A percentile compares a stretch with the other conserved stretches of the same genome.
These are phyloP conservation scores for Volucella zonaria DNA, from an alignment of 2,888 invertebrate species.

Conservation along the genomic window DNA sequence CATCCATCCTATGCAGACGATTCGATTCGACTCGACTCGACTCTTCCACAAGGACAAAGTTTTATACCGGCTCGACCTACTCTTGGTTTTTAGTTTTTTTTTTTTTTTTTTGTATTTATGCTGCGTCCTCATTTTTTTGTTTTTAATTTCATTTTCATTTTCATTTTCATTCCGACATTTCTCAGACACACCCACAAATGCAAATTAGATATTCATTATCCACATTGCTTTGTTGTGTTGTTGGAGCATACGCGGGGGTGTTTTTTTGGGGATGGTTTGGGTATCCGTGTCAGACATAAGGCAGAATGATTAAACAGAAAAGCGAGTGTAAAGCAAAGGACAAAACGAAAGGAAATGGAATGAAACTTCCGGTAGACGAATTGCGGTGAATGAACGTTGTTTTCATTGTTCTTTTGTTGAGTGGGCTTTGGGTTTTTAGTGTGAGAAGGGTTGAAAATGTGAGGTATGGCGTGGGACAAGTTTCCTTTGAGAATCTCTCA, in stretches of 20 bases:
- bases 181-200: constrained; percentile 73
- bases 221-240: constrained; percentile 46
- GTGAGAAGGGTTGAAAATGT: constrained; percentile 32
- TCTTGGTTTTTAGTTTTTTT: constrained; percentile 12
- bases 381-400: constrained; percentile 65
- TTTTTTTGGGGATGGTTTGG: constrained; percentile 4
- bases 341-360: constrained; percentile 34
- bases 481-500: constrained; percentile 67
- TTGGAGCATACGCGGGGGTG: constrained; percentile 1
- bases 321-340: constrained; percentile 11
- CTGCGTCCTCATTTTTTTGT: constrained; percentile 51
- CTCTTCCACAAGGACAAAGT: constrained; percentile 68
- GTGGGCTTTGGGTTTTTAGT: not conserved
- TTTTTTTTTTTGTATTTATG: constrained; percentile 2
- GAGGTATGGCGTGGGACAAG: not conserved
- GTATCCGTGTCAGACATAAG: constrained; percentile 55
- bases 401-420: constrained; percentile 65
- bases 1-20: constrained; percentile 32
- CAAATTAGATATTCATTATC: constrained; percentile 74
- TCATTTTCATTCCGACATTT: constrained; percentile 70
- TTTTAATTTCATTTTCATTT: constrained; percentile 74
- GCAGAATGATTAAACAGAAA: constrained; percentile 69
- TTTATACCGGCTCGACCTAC: constrained; percentile 70
- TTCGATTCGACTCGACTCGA: constrained; percentile 1
- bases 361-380: constrained; percentile 67